Percentiles rank a stretch among this genome's conserved stretches.
These are phyloP conservation scores for Beris morrisii DNA, from an alignment of 2,888 invertebrate species.

Conservation along the genomic window DNA sequence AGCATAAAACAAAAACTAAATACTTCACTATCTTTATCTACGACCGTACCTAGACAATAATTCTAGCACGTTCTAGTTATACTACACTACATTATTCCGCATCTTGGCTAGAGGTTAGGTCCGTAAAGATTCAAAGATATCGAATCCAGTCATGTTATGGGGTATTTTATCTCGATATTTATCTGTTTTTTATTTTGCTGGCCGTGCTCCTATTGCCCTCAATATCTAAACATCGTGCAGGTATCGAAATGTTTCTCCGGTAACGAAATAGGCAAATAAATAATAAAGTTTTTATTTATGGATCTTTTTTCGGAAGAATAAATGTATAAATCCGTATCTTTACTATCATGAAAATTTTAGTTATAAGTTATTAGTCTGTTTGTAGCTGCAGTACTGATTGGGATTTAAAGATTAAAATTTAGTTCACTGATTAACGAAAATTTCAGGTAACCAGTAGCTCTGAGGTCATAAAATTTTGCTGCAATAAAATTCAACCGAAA, in stretches of 20 bases:
- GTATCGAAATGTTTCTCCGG: constrained; percentile 17
- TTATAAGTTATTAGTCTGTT: too few relatives aligned
- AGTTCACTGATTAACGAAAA: too few relatives aligned
- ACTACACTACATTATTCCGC: constrained; percentile 23
- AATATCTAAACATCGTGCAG: constrained; percentile 22
- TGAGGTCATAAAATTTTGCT: too few relatives aligned
- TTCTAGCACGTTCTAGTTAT: constrained; percentile 4
- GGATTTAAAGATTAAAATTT: too few relatives aligned
- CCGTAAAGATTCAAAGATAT: constrained; percentile 32
- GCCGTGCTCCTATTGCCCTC: constrained; percentile 28
- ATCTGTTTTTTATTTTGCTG: constrained; percentile 21
- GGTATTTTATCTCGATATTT: constrained; percentile 22
- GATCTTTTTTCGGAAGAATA: constrained; percentile 17
- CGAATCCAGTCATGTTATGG: constrained; percentile 23
- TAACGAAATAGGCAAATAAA: constrained; percentile 22
- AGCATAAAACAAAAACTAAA: too few relatives aligned
- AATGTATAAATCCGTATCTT: constrained; percentile 23
- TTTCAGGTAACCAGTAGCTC: too few relatives aligned
- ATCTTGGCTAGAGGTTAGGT: constrained; percentile 24
- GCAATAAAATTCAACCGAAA: too few relatives aligned
- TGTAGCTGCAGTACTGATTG: too few relatives aligned
- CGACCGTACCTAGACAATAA: neutral
- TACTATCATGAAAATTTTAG: constrained; percentile 22
- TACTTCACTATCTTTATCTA: too few relatives aligned
- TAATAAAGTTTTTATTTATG: constrained; percentile 30